Evolutionary conservation across 2,113 vertebrate genomes (phyloP).

Genomic region (Tragelaphus buxtoni): DNA sequence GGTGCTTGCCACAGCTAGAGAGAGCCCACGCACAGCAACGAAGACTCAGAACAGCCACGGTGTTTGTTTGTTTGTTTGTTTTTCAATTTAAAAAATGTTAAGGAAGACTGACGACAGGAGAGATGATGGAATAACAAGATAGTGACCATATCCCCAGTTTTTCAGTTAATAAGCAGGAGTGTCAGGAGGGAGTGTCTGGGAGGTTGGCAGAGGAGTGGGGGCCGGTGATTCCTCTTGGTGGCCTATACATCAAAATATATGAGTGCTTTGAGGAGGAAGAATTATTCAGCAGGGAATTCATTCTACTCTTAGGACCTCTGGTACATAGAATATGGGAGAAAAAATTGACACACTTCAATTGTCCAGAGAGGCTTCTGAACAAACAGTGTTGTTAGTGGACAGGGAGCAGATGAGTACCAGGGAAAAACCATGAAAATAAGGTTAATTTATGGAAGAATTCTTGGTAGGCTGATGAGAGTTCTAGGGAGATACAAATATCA

Average conservation of each 20-base stretch:
- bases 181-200: neutral
- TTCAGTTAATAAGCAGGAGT: neutral
- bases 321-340: neutral
- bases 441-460: neutral
- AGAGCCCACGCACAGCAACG: neutral
- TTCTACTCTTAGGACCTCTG: neutral
- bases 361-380: neutral
- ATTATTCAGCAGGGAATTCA: neutral
- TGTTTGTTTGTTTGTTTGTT: neutral
- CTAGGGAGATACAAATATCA: neutral
- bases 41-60: neutral
- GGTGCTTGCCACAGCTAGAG: rapidly evolving
- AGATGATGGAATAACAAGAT: neutral
- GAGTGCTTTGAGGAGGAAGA: neutral
- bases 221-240: neutral
- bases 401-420: neutral
- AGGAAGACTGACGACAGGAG: neutral
- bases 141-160: neutral
- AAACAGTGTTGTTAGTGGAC: neutral
- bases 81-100: neutral
- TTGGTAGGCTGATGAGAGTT: neutral
- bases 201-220: rapidly evolving
- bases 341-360: neutral
- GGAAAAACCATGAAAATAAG: neutral
- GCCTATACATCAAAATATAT: neutral